Percentiles rank a stretch among this genome's conserved stretches.
Evolutionary conservation across 2,113 vertebrate species (phyloP).

Genomic region (Pomatorhinus ruficollis): DNA sequence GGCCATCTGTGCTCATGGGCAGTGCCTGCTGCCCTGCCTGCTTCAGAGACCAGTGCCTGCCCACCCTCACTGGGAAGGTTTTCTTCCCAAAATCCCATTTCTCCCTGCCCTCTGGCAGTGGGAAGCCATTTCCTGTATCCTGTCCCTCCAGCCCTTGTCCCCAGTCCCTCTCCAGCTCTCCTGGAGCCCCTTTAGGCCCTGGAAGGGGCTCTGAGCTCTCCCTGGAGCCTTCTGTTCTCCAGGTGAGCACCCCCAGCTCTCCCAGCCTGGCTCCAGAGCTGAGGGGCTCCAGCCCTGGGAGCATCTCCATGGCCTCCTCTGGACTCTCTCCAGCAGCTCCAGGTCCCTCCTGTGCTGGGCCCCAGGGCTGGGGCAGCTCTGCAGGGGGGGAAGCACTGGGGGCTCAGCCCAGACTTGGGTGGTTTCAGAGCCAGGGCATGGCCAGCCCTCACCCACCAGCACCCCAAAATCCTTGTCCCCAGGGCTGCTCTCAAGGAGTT

Average conservation of each 20-base stretch:
- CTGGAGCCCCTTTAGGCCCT: background rate
- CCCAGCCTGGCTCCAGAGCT: background rate
- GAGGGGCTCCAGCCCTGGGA: background rate
- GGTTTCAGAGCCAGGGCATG: rapidly evolving
- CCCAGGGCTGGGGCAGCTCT: background rate
- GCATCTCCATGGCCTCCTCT: background rate
- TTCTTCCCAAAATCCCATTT: background rate
- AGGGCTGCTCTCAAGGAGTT: background rate
- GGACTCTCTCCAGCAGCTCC: background rate
- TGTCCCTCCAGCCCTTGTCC: background rate
- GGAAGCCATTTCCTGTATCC: background rate
- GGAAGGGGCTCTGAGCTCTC: background rate
- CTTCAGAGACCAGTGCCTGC: background rate
- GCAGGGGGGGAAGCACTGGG: background rate
- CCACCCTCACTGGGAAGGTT: rapidly evolving
- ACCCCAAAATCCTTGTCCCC: background rate
- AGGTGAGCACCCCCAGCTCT: background rate
- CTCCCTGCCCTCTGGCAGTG: background rate
- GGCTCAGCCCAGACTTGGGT: background rate
- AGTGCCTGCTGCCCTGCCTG: background rate
- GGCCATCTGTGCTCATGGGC: background rate
- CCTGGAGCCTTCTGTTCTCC: background rate
- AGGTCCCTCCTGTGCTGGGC: background rate
- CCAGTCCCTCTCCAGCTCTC: background rate
- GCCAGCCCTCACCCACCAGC: background rate